A percentile compares a stretch with the other conserved stretches of the same genome.
These are phyloP conservation scores for Hemiprocne comata DNA, from an alignment of 2,113 vertebrate genomes.

Conservation along the genomic window DNA sequence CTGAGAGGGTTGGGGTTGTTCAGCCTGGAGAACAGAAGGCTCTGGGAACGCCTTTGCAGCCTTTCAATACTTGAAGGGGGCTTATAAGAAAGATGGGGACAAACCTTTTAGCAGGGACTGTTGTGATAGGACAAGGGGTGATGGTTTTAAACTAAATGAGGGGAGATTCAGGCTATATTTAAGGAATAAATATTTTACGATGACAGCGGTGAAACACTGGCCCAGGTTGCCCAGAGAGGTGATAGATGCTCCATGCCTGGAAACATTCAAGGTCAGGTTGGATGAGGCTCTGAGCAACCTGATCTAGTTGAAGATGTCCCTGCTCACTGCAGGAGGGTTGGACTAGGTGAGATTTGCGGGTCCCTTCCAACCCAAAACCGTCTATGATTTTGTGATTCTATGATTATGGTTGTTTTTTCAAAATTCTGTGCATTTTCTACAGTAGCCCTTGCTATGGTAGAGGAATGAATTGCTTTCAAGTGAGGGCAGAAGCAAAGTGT, in stretches of 20 bases:
- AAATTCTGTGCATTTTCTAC: background rate
- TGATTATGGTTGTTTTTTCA: background rate
- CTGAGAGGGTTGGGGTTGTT: background rate
- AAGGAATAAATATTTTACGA: background rate
- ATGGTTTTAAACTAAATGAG: background rate
- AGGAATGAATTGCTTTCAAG: background rate
- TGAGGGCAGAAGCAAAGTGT: background rate
- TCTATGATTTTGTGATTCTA: background rate
- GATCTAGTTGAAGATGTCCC: background rate
- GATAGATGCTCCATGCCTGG: too few relatives aligned
- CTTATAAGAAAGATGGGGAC: too few relatives aligned
- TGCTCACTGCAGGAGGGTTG: rapidly evolving
- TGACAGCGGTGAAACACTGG: too few relatives aligned
- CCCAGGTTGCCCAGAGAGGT: too few relatives aligned
- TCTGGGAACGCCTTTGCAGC: rapidly evolving
- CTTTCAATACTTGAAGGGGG: background rate
- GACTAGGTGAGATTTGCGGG: background rate
- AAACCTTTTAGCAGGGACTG: too few relatives aligned
- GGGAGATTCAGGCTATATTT: rapidly evolving
- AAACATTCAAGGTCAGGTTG: too few relatives aligned
- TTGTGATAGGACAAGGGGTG: too few relatives aligned
- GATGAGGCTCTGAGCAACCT: background rate
- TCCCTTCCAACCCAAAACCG: background rate
- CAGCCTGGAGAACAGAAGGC: background rate
- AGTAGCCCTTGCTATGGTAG: background rate